phyloP scores from a whole-genome alignment of 2,113 vertebrate species.

The Engraulis encrasicolus region DNA sequence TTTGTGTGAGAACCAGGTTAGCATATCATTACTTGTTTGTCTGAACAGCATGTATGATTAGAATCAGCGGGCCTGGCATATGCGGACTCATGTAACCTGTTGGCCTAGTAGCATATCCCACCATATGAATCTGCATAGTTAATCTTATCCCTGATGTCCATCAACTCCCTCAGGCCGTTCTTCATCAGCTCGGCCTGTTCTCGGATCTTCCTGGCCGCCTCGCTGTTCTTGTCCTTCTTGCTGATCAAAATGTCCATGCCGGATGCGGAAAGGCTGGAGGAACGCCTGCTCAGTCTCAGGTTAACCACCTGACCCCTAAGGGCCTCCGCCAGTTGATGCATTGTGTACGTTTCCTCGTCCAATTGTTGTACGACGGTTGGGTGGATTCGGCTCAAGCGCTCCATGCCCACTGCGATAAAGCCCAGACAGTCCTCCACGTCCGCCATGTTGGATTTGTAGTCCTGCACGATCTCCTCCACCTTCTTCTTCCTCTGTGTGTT shows the following conservation, averaged over 20 bases:
- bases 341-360: not conserved
- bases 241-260: constrained; percentile 51
- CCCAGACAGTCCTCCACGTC: constrained; percentile 32
- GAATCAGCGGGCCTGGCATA: no score
- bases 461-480: constrained; percentile 37
- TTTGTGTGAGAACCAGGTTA: no score
- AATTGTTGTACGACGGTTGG: not conserved
- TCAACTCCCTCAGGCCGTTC: constrained; percentile 3
- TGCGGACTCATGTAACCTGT: no score
- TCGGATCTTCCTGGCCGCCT: constrained; percentile 47
- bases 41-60: no score
- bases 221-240: constrained; percentile 50
- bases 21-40: no score
- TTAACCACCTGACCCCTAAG: accelerated
- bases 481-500: constrained; percentile 45
- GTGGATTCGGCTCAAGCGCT: constrained; percentile 21
- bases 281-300: not conserved
- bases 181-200: constrained; percentile 30
- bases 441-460: constrained; percentile 1
- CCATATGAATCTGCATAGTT: no score
- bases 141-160: constrained; percentile 28
- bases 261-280: not conserved
- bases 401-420: constrained; percentile 43
- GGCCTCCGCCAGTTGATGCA: not conserved
- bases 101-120: no score